Base-by-base conservation (phyloP, 2,797 vertebrate genomes). In the Sphenopsis melanotis region DNA sequence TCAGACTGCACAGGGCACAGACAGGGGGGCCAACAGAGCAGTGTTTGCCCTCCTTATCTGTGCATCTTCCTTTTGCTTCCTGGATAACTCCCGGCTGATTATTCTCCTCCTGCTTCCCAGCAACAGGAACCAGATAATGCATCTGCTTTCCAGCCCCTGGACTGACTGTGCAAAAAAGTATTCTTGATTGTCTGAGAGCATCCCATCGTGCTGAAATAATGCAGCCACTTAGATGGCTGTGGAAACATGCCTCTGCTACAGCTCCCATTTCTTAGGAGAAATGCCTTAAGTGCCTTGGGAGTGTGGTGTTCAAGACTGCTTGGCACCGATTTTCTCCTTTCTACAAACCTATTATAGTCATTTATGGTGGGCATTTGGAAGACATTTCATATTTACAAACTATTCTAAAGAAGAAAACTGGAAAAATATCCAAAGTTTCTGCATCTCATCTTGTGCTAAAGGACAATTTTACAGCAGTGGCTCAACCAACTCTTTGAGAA, bases 121-220 rank as follows among this genome's bases (percentile, higher is more conserved):
- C 93, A 91, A 57, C 64, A 65, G 84, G 72, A 91, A 83, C 79
- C 84, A 83, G 65, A 93, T 78, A 93, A 93, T 47, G 32, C 11
- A 1, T 86, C 87, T 94, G 75, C 61, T 90, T 90, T 90, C 69
- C 71, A 84, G 55, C 44, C 66, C 15, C 42, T 37, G 34, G 53
- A 76, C 89, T 96, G 94, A 83, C 7, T 50, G 55, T 22, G 47
- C 34, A 32, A 20, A 83, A 87, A 92, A 41, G 8, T 29, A 34
- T 36, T 87, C 50, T 46, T 90, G 65, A 93, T 82, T 89, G 79
- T 63, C 63, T 84, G 29, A 82, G 86, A 95, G 66, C 50, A 93
- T 82, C 55, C 83, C 57, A 71, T 52, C 37, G 23, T 77, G 83
- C 50, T 70, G 65, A 72, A 93, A 55, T 90, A 92, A 93, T 57